Evolutionary conservation across 2,113 vertebrate genomes (phyloP).

Genomic region (Isichthys henryi): DNA sequence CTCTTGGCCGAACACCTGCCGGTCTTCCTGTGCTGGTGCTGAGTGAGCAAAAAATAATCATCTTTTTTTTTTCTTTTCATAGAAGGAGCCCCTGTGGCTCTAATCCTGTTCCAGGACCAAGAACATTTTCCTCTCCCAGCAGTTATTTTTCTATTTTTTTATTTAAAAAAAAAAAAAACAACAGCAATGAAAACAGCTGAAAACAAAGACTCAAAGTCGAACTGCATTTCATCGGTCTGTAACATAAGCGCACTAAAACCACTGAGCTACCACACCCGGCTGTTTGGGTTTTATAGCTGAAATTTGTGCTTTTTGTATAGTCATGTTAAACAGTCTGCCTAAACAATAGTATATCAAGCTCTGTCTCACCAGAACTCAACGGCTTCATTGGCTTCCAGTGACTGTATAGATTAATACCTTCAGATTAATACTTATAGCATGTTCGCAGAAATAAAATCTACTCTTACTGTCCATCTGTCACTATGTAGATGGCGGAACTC

Average conservation of each 20-base stretch:
- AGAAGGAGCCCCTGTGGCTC: neutral
- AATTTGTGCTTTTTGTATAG: neutral
- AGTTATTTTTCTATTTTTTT: neutral
- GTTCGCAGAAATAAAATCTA: neutral
- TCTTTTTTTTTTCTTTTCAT: neutral
- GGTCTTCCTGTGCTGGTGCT: neutral
- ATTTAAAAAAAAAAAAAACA: neutral
- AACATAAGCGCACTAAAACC: neutral
- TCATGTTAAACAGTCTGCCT: neutral
- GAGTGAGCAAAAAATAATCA: neutral
- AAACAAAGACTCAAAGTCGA: neutral
- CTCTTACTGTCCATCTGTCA: neutral
- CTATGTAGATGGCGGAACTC: neutral
- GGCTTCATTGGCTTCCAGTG: neutral
- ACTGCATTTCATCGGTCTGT: neutral
- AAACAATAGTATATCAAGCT: neutral
- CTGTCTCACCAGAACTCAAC: neutral
- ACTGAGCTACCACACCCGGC: neutral
- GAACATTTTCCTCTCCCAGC: neutral
- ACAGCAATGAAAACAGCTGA: neutral
- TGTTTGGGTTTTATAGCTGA: neutral
- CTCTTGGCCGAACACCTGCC: neutral
- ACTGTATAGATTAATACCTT: neutral
- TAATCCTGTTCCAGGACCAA: neutral
- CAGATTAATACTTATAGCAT: neutral